phyloP scores from a whole-genome alignment of 1,140 invertebrate genomes.

The Aphelenchoides fujianensis region DNA sequence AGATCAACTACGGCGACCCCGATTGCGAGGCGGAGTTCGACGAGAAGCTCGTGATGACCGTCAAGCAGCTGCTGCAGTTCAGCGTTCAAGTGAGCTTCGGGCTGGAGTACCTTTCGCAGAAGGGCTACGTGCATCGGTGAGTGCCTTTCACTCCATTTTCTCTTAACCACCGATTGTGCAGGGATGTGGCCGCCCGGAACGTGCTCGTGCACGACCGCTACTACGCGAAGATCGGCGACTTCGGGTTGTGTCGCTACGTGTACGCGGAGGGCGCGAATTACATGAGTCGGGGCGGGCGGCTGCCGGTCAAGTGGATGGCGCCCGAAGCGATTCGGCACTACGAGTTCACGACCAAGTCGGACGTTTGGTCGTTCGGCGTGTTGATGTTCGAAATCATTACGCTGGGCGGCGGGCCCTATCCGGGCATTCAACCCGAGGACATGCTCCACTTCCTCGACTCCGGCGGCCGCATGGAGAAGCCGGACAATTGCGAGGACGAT shows the following conservation, averaged over 20 bases:
- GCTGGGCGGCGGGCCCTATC: constrained; percentile 64
- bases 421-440: constrained; percentile 62
- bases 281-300: constrained; percentile 63
- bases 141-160: background rate
- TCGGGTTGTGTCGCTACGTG: constrained; percentile 65
- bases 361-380: constrained; percentile 66
- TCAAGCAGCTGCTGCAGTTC: constrained; percentile 60
- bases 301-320: constrained; percentile 65
- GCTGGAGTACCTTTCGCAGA: constrained; percentile 64
- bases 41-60: constrained; percentile 57
- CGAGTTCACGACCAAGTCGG: constrained; percentile 65
- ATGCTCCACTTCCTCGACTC: constrained; percentile 62
- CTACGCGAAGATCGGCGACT: constrained; percentile 63
- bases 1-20: constrained; percentile 53
- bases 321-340: constrained; percentile 65
- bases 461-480: constrained; percentile 64
- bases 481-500: constrained; percentile 64
- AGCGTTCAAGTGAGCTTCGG: constrained; percentile 61
- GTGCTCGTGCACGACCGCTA: constrained; percentile 64
- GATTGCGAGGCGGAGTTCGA: constrained; percentile 51
- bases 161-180: background rate
- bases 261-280: constrained; percentile 65
- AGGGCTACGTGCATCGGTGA: constrained; percentile 65
- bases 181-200: constrained; percentile 65
- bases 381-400: constrained; percentile 66